Evolutionary conservation across 1,140 invertebrate genomes (phyloP), one percentile per base, ranked within the genome.

Genomic region (Drosophila baimaii): DNA sequence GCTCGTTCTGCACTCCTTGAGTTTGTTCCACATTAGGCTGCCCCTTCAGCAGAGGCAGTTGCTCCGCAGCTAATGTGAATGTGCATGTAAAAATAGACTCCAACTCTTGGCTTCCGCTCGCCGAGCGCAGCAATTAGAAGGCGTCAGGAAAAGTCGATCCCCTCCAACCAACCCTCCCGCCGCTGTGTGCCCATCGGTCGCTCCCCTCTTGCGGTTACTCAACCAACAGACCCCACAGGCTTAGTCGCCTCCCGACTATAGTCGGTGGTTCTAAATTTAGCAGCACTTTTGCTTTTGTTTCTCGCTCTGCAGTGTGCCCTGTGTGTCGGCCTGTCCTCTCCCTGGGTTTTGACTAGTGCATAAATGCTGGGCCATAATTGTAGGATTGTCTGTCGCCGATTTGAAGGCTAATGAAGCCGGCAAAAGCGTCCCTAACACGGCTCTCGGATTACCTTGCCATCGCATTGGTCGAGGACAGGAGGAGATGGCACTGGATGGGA

Each of bases 231-330:
- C 79, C 79, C 47, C 69, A 76, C 61, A 72, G 59, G 55, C 64
- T 41, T 57, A 10, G 70, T n/a, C 51, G 17, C 58, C n/a, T 15
- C 35, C 13, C 21, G 37, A 44, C 59, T 62, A 33, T 62, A 55
- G 57, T 35, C 44, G 62, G 65, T 81, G 63, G 74, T 55, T 85
- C 79, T 85, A 85, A 88, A 82, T 85, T 79, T 85, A 85, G 82
- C 76, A 75, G 56, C 83, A 88, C 83, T 88, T 88, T 77, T 82
- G 79, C 70, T 82, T 88, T 85, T 88, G 69, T 63, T 85, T 75
- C 33, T 68, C 33, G 35, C 54, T 58, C 79, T 66, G 52, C 37
- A 43, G 46, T 56, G 63, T 23, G 51, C 41, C 41, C 58, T 64
- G 43, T 27, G 5, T 5, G 55, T 61, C 44, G 4, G 64, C 43